Conservation (phyloP, 37 sponge, comb jelly and placozoan species). For the Halichondria panicea region DNA sequence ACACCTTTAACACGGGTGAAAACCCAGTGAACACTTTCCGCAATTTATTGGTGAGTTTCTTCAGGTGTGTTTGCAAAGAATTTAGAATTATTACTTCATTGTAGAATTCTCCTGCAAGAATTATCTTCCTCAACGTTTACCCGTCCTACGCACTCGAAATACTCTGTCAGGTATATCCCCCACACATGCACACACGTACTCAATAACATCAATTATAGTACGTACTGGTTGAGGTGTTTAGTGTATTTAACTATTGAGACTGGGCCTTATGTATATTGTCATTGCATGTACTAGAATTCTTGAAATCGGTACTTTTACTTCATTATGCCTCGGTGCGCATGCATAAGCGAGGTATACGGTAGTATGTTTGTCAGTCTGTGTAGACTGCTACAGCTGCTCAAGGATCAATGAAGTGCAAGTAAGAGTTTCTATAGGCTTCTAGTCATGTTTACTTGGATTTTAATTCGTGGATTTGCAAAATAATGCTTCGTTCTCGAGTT, state of each 20-base stretch:
- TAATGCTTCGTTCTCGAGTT: too few species aligned
- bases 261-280: too few species aligned
- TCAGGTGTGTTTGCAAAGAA: not conserved
- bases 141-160: constrained; percentile 42
- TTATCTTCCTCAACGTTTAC: constrained; percentile 62
- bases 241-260: not conserved
- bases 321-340: too few species aligned
- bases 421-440: too few species aligned
- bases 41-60: constrained; percentile 13
- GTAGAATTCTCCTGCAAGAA: constrained; percentile 47
- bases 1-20: constrained; percentile 30
- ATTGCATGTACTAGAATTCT: too few species aligned
- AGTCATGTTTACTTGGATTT: too few species aligned
- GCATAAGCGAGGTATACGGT: too few species aligned
- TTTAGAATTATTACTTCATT: not conserved
- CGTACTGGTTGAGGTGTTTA: not conserved
- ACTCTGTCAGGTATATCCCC: constrained; percentile 52
- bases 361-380: too few species aligned
- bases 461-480: too few species aligned
- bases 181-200: not conserved
- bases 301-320: too few species aligned
- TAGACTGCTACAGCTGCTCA: too few species aligned
- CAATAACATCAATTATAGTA: not conserved
- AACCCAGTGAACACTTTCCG: constrained; percentile 4
- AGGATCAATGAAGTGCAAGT: too few species aligned